Base-by-base conservation (phyloP, 2,888 invertebrate genomes). In the Eupsilia transversa region DNA sequence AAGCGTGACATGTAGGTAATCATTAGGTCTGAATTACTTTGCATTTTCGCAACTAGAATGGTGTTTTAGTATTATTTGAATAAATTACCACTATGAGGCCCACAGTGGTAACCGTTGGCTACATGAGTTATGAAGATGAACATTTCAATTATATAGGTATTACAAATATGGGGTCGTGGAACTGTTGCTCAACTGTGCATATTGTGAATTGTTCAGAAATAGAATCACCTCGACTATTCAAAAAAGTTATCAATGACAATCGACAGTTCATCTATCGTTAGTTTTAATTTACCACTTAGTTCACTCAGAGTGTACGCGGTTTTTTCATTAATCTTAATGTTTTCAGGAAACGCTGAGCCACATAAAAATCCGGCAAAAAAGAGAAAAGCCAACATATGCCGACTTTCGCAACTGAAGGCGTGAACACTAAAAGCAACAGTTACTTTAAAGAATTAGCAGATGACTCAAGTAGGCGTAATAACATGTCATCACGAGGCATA, bases 381-480 rank as follows among this genome's bases (percentile, higher is more conserved):
- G 43, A 79, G 80, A 79, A 60, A 74, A 63, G 49, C 4, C 61
- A 3, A 60, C 20, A 72, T 43, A 14, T 57, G 10, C 49, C 52
- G 43, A 69, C 80, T 82, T 76, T 76, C 76, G 56, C 83, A 75
- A 52, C 57, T 46, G 17, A 54, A 67, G 46, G 41, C 49, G 56
- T 12, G n/a, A 38, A 9, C 35, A 41, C n/a, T 65, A 65, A 82
- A 78, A 73, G 54, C 41, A 77, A 76, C 30, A 52, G 43, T 71
- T 74, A 57, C 57, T 43, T 73, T 74, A 60, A 63, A 52, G 59
- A 66, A 70, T 70, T 65, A 71, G 38, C 38, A 67, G 67, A 78
- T 73, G 77, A 72, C 69, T 84, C 78, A 84, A 80, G 56, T 74
- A 74, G n/a, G 35, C 66, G 17, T 82, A 85, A 85, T 80, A 78